A percentile compares a stretch with the other conserved stretches of the same genome.
These are phyloP conservation scores for Matsumurasca onukii DNA, from an alignment of 1,140 invertebrate species.

Conservation along the genomic window DNA sequence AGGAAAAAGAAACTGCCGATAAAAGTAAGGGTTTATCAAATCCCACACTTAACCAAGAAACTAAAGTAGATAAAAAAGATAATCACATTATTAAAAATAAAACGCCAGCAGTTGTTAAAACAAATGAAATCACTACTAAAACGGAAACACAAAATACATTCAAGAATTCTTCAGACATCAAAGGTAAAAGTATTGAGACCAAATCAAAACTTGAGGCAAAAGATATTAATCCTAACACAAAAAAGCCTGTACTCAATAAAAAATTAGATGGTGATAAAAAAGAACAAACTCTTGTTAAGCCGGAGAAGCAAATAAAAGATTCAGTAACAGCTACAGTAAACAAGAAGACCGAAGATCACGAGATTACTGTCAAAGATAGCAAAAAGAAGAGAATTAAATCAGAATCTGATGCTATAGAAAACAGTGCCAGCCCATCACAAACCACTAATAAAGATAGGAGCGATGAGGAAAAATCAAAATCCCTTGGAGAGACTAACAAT, in stretches of 20 bases:
- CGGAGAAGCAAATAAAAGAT: background rate
- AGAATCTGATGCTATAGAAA: background rate
- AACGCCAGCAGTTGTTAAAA: too few relatives aligned
- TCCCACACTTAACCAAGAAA: too few relatives aligned
- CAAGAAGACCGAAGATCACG: background rate
- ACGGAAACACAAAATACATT: too few relatives aligned
- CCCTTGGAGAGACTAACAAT: background rate
- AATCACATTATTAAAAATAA: too few relatives aligned
- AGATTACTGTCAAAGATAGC: background rate
- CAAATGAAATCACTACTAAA: too few relatives aligned
- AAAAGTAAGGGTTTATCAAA: too few relatives aligned
- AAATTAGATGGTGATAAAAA: background rate
- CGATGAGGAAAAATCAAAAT: background rate
- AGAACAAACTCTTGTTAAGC: background rate
- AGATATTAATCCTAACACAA: background rate
- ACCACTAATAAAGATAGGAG: background rate
- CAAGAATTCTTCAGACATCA: too few relatives aligned
- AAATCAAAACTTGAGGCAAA: background rate
- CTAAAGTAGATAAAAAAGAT: too few relatives aligned
- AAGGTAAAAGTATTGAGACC: too few relatives aligned
- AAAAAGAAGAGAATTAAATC: slow-evolving; percentile 15
- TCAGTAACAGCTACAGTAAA: background rate
- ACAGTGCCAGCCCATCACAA: background rate
- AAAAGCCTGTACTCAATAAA: too few relatives aligned
- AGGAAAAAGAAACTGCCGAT: too few relatives aligned